Base-by-base conservation (phyloP, 2,113 vertebrate species). In the Channa maculata region DNA sequence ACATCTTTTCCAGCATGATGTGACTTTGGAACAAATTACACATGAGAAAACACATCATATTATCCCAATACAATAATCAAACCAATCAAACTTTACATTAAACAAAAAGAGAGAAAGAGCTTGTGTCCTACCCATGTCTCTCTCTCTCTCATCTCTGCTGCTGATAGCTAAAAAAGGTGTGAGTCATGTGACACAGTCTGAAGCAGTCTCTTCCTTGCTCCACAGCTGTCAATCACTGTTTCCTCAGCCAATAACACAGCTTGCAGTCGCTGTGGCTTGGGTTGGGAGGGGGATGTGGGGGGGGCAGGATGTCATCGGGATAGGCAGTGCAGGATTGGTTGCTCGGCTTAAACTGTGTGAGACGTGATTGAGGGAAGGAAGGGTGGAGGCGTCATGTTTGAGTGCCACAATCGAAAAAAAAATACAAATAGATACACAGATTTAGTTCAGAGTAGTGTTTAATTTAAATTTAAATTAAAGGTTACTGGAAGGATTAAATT, bases 321-420 rank as follows among this genome's bases (percentile, higher is more conserved):
- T 80, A 89, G 87, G 88, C 89, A 88, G 90, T 81, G 87, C 87
- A 82, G 90, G 90, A 86, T 88, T 86, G 86, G 82, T 59, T 65
- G 86, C 78, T 87, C 81, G 73, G 81, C 83, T 92, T 94, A 94
- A 92, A 94, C 94, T 94, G 93, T 70, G 82, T 93, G 89, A 91
- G 85, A 93, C 81, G 91, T 84, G 87, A 92, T 90, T 91, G 61
- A 87, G 84, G 87, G 72, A 88, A 90, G 87, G 86, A 91, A 87
- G 88, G 83, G 82, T 69, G 82, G 76, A 83, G 80, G 87, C 36
- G 87, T 93, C 86, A 94, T 60, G 82, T 91, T 92, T 86, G 66
- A 89, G 70, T 74, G 85, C 86, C 79, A 94, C 80, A 84, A 69
- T 66, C 70, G 70, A 14, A 90, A 87, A 58, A 68, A 59, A 92